A percentile compares a stretch with the other conserved stretches of the same genome.
Conservation (phyloP, 2,888 invertebrate species). For the Ochropleura leucogaster region DNA sequence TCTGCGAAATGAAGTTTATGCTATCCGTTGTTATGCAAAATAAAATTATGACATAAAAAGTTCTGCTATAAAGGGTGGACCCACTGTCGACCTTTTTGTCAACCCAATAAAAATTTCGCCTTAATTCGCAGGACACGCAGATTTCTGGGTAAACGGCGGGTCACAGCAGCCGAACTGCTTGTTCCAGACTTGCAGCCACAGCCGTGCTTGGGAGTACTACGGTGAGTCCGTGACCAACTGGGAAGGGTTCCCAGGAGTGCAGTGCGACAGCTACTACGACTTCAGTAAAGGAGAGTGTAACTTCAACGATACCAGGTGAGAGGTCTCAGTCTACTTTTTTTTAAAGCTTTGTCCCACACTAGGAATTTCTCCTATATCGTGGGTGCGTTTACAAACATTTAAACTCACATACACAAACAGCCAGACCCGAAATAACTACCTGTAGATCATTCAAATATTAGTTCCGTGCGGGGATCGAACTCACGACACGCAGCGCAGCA, state of each 20-base stretch:
- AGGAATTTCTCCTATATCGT: too few species aligned
- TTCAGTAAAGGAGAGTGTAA: conserved; percentile 75
- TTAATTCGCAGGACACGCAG: conserved; percentile 79
- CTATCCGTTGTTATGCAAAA: too few species aligned
- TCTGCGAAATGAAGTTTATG: too few species aligned
- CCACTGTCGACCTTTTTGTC: too few species aligned
- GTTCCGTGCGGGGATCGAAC: too few species aligned
- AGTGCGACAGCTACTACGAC: conserved; percentile 73
- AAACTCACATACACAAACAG: too few species aligned
- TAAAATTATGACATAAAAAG: too few species aligned
- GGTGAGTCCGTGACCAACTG: conserved; percentile 74
- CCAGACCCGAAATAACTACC: too few species aligned
- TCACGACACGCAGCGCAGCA: too few species aligned
- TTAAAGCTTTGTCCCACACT: too few species aligned
- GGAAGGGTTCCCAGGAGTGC: conserved; percentile 73
- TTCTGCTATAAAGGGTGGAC: too few species aligned
- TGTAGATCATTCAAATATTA: too few species aligned
- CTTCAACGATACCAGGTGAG: conserved; percentile 69
- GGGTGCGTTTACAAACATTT: background rate
- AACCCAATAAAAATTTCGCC: conserved; percentile 13
- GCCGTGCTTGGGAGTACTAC: conserved; percentile 78
- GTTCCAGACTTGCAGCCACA: conserved; percentile 83
- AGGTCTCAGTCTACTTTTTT: background rate
- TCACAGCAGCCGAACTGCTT: conserved; percentile 82
- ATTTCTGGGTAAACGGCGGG: conserved; percentile 85